Evolutionary conservation across 2,888 invertebrate species (phyloP).

Genomic region (Drosophila cracens): DNA sequence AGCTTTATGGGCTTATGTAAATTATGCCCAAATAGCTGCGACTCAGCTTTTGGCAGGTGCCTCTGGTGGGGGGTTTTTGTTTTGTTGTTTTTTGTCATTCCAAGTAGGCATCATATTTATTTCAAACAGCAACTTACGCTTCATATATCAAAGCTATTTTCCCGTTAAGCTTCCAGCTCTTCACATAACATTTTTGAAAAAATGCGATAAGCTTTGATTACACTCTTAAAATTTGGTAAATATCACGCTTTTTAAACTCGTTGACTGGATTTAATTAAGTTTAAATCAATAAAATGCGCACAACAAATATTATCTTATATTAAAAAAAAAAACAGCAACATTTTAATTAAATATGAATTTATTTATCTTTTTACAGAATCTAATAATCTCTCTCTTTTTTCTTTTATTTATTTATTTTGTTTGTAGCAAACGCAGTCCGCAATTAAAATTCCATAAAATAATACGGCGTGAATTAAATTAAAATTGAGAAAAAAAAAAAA

Average conservation of each 20-base stretch:
- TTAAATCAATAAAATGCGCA: neutral
- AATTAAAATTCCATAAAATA: neutral
- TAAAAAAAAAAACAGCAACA: neutral
- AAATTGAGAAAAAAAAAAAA: neutral
- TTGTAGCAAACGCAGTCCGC: neutral
- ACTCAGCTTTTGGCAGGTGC: constrained; percentile 24
- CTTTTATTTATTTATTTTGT: neutral
- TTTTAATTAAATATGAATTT: neutral
- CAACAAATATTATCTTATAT: neutral
- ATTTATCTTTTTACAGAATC: neutral
- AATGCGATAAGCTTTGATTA: neutral
- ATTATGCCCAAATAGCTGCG: constrained; percentile 50
- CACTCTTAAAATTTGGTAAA: neutral
- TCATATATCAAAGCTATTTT: constrained; percentile 68
- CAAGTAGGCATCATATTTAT: constrained; percentile 57
- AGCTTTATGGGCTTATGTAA: constrained; percentile 75
- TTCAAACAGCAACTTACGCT: constrained; percentile 43
- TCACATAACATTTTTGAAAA: neutral
- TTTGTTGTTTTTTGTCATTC: constrained; percentile 12
- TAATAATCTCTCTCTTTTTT: neutral
- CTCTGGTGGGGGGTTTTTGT: constrained; percentile 1
- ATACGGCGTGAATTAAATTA: neutral
- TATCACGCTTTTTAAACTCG: neutral
- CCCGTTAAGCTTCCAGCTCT: constrained; percentile 6
- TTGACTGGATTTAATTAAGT: neutral